Evolutionary conservation across 1,140 invertebrate species (phyloP).

Genomic region (Phortica variegata): DNA sequence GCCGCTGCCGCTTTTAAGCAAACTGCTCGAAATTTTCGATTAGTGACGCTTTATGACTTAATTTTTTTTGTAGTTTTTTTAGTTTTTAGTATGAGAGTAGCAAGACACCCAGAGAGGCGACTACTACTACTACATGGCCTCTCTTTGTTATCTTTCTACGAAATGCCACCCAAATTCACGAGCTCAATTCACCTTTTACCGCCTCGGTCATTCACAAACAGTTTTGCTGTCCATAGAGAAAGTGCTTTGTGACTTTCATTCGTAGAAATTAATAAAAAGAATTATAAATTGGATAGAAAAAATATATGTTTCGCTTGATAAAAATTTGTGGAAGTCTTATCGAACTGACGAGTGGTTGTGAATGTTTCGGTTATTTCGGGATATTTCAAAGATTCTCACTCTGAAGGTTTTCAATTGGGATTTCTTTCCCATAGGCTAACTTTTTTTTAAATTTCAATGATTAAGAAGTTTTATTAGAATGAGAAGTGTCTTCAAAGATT

Average conservation of each 20-base stretch:
- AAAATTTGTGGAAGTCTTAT: too few relatives aligned
- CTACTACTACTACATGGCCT: constrained; percentile 10
- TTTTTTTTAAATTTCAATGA: too few relatives aligned
- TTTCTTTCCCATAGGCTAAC: too few relatives aligned
- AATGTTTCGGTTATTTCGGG: too few relatives aligned
- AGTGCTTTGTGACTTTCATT: constrained; percentile 24
- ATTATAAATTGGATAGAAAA: too few relatives aligned
- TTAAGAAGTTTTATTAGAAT: too few relatives aligned
- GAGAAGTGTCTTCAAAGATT: too few relatives aligned
- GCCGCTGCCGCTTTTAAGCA: constrained; percentile 1
- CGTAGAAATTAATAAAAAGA: too few relatives aligned
- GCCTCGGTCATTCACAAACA: constrained; percentile 8
- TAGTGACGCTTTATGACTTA: constrained; percentile 53
- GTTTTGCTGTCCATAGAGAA: constrained; percentile 21
- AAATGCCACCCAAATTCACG: constrained; percentile 51
- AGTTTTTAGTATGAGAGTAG: constrained; percentile 3
- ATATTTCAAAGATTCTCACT: too few relatives aligned
- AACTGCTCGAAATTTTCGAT: constrained; percentile 47
- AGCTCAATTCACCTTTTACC: constrained; percentile 37
- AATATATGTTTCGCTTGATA: too few relatives aligned
- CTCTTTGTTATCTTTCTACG: constrained; percentile 35
- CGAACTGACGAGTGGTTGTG: too few relatives aligned
- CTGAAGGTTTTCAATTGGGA: too few relatives aligned
- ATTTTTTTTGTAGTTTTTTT: constrained; percentile 22
- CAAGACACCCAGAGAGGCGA: not conserved